Conservation (phyloP, 2,888 invertebrate species). For the Ashinkailepas kermadecensis region DNA sequence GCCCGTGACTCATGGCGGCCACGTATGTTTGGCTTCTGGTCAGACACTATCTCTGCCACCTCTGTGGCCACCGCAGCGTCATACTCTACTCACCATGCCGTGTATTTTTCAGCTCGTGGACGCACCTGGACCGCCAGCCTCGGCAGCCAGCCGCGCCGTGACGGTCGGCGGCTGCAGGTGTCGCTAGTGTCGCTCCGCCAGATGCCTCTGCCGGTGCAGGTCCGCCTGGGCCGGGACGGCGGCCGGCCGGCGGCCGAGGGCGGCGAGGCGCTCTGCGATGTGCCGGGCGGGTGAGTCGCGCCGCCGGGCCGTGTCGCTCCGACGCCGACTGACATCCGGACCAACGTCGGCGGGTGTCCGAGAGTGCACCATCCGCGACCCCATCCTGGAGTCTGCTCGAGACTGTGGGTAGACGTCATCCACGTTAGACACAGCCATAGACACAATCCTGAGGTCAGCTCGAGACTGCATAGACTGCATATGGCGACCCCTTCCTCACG, state of each 20-base stretch:
- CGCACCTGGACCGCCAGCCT: neutral
- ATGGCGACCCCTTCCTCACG: too few species aligned
- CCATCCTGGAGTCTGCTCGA: too few species aligned
- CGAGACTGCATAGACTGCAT: too few species aligned
- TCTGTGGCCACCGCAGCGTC: neutral
- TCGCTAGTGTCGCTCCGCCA: conserved; percentile 15
- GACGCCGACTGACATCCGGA: too few species aligned
- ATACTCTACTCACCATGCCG: neutral
- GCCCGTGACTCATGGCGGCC: too few species aligned
- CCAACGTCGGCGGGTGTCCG: too few species aligned
- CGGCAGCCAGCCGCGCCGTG: neutral
- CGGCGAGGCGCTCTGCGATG: conserved; percentile 18
- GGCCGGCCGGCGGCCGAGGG: conserved; percentile 10
- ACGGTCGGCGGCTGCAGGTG: neutral
- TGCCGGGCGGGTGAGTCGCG: neutral
- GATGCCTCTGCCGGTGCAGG: conserved; percentile 16
- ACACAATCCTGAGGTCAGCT: too few species aligned
- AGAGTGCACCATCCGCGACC: too few species aligned
- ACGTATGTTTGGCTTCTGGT: neutral
- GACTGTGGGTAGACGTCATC: too few species aligned
- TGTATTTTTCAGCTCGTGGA: neutral
- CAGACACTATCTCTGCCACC: neutral
- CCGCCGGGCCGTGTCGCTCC: neutral
- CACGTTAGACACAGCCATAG: too few species aligned
- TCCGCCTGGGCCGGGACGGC: neutral